These are phyloP conservation scores for Champsocephalus esox DNA, from an alignment of 2,797 vertebrate genomes.

Conservation along the genomic window DNA sequence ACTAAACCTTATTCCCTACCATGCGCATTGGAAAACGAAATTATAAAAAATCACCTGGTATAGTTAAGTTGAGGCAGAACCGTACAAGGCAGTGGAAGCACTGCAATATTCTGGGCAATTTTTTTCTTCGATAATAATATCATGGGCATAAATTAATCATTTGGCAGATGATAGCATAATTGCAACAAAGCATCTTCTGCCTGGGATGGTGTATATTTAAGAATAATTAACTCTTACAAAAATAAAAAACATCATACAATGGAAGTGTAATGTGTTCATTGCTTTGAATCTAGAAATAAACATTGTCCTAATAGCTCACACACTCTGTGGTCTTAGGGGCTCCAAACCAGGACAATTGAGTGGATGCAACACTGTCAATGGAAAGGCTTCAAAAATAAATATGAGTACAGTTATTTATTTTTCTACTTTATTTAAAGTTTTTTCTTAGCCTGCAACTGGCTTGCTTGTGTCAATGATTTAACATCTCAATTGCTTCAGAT, in stretches of 20 bases:
- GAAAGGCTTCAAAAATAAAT: neutral
- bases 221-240: neutral
- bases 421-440: slow-evolving; percentile 13
- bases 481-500: neutral
- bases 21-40: too few relatives aligned
- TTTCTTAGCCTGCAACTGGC: neutral
- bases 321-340: neutral
- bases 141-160: neutral
- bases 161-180: slow-evolving; percentile 2
- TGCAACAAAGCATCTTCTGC: slow-evolving; percentile 5
- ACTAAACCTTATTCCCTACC: too few relatives aligned
- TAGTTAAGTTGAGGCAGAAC: too few relatives aligned
- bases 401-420: neutral
- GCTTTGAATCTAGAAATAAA: neutral
- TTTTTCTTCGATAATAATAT: neutral
- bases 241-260: neutral
- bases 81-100: too few relatives aligned
- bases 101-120: neutral
- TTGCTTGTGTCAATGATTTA: neutral
- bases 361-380: slow-evolving; percentile 7
- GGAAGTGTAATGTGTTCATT: slow-evolving; percentile 1
- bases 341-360: slow-evolving; percentile 17
- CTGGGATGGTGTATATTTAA: neutral
- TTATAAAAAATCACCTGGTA: too few relatives aligned
- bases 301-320: neutral